A percentile compares a stretch with the other conserved stretches of the same genome.
Conservation (phyloP, 2,888 invertebrate genomes). For the Girardia tigrina region DNA sequence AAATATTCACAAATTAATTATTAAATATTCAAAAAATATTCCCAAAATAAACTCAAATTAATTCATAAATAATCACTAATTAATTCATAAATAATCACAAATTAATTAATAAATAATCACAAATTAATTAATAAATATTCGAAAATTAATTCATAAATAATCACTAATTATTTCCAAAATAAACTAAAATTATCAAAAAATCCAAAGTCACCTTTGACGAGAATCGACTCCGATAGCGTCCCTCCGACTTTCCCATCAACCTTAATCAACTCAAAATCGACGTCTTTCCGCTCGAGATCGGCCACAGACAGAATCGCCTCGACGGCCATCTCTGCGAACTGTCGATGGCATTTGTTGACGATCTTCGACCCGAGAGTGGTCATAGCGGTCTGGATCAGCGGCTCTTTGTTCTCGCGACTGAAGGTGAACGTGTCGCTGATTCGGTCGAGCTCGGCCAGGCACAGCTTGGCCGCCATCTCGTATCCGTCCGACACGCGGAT, state of each 20-base stretch:
- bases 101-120: no score
- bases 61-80: no score
- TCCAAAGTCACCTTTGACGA: slow-evolving; percentile 84
- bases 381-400: slow-evolving; percentile 83
- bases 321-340: slow-evolving; percentile 97
- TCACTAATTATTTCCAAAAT: no score
- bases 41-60: no score
- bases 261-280: slow-evolving; percentile 97
- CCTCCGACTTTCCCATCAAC: slow-evolving; percentile 94
- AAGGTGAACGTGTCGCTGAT: slow-evolving; percentile 80
- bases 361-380: slow-evolving; percentile 96
- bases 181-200: no score
- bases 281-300: slow-evolving; percentile 77
- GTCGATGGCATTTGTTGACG: slow-evolving; percentile 82
- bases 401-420: slow-evolving; percentile 65
- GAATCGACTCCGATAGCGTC: slow-evolving; percentile 81
- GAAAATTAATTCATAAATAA: no score
- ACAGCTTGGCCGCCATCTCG: slow-evolving; percentile 80
- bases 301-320: slow-evolving; percentile 89
- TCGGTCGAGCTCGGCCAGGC: slow-evolving; percentile 68
- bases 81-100: no score
- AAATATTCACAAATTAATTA: no score
- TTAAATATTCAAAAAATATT: no score
- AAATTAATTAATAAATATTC: no score
- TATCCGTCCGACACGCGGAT: slow-evolving; percentile 96